Conservation (phyloP, 1,140 invertebrate species). For the Drosophila trapezifrons region DNA sequence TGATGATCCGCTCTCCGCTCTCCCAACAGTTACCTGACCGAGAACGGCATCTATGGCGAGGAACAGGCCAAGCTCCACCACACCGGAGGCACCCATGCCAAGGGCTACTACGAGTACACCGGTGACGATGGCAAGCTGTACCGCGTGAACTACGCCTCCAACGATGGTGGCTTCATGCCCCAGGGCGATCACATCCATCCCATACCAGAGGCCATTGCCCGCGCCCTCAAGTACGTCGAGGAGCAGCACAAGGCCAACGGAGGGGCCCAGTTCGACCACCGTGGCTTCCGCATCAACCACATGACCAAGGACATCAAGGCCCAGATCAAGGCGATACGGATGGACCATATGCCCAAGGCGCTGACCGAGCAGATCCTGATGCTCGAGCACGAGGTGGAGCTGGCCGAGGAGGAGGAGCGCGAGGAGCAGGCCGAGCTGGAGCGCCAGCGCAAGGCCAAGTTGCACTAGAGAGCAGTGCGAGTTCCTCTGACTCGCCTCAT, state of each 20-base stretch:
- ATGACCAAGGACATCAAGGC: slow-evolving; percentile 78
- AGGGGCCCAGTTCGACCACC: slow-evolving; percentile 75
- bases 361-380: slow-evolving; percentile 61
- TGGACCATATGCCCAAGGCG: slow-evolving; percentile 66
- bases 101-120: slow-evolving; percentile 87
- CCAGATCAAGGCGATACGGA: slow-evolving; percentile 60
- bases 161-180: slow-evolving; percentile 88
- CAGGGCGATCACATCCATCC: slow-evolving; percentile 86
- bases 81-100: slow-evolving; percentile 87
- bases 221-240: slow-evolving; percentile 85
- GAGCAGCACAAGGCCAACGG: slow-evolving; percentile 78
- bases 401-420: slow-evolving; percentile 70
- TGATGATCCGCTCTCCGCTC: not conserved
- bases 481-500: slow-evolving; percentile 43
- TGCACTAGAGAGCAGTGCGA: not conserved
- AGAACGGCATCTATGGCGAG: slow-evolving; percentile 90
- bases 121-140: slow-evolving; percentile 86
- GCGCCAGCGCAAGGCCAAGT: slow-evolving; percentile 16
- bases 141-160: slow-evolving; percentile 87
- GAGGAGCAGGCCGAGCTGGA: slow-evolving; percentile 37
- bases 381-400: slow-evolving; percentile 73
- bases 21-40: slow-evolving; percentile 88
- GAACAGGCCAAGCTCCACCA: slow-evolving; percentile 88
- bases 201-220: slow-evolving; percentile 88
- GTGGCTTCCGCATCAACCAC: slow-evolving; percentile 80